These are phyloP conservation scores for Girardinichthys multiradiatus DNA, from an alignment of 2,113 vertebrate species.

Conservation along the genomic window DNA sequence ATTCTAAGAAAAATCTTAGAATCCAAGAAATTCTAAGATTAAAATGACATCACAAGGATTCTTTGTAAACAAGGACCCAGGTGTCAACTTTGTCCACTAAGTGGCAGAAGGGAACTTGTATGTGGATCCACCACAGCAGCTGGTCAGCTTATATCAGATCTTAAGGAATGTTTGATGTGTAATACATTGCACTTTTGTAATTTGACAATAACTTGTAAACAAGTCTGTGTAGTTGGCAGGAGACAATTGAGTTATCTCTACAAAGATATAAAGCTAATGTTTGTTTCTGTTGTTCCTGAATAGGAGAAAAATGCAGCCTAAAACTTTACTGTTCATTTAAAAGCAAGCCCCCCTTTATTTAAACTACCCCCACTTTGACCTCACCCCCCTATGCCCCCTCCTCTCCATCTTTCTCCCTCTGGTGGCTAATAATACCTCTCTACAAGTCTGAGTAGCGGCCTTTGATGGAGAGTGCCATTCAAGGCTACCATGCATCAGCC, in stretches of 20 bases:
- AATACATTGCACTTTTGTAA: background rate
- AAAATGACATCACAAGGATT: no score
- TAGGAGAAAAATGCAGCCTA: background rate
- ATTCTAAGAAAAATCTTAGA: no score
- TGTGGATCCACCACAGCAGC: background rate
- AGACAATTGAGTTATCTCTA: background rate
- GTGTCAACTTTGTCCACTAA: background rate
- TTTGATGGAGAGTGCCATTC: background rate
- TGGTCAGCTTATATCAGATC: background rate
- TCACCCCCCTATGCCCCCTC: background rate
- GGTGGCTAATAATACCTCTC: constrained; percentile 9
- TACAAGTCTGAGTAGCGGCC: constrained; percentile 2
- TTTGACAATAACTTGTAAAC: background rate
- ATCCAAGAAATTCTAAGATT: no score
- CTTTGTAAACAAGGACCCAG: no score
- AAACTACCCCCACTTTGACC: background rate
- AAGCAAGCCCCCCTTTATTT: background rate
- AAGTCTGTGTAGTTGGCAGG: background rate
- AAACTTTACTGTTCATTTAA: background rate
- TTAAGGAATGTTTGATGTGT: background rate
- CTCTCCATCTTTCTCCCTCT: constrained; percentile 2
- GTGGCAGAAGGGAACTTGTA: background rate
- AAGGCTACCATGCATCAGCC: constrained; percentile 2
- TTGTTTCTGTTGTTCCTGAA: no score
- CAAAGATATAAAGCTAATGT: no score